These are phyloP conservation scores for Acleris cristana DNA, from an alignment of 2,888 invertebrate species.

Conservation along the genomic window DNA sequence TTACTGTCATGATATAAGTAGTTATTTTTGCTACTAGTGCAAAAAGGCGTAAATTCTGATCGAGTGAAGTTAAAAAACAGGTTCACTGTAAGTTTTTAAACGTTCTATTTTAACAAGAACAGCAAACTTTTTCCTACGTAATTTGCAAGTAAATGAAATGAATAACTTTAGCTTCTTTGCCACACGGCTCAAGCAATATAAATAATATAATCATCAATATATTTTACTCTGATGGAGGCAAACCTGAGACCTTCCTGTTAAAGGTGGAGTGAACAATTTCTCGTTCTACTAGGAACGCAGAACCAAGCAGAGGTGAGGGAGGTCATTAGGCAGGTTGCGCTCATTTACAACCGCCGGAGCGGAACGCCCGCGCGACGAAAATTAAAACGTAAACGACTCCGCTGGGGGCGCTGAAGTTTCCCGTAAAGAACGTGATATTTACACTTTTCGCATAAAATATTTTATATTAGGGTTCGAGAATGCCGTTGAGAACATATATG, in stretches of 20 bases:
- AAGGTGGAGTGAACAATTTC: conserved; percentile 1
- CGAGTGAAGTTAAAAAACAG: too few species aligned
- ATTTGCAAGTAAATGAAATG: too few species aligned
- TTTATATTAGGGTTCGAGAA: not conserved
- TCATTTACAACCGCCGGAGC: conserved; percentile 25
- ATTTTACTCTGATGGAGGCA: too few species aligned
- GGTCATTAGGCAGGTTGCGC: conserved; percentile 28
- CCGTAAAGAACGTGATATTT: conserved; percentile 16
- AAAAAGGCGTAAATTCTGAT: too few species aligned
- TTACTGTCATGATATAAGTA: too few species aligned
- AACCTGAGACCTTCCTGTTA: not conserved
- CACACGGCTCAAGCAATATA: too few species aligned
- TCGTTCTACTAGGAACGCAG: conserved; percentile 15
- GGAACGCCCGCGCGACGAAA: conserved; percentile 19
- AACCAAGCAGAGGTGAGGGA: conserved; percentile 8
- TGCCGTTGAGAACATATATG: not conserved
- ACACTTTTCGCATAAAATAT: conserved; percentile 6
- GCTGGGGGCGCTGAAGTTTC: conserved; percentile 15
- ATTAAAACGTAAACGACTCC: conserved; percentile 32
- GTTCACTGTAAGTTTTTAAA: too few species aligned
- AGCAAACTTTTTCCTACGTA: too few species aligned
- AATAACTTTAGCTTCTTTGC: too few species aligned
- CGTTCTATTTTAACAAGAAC: too few species aligned
- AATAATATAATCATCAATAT: too few species aligned
- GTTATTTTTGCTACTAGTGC: too few species aligned